phyloP scores from a whole-genome alignment of 2,797 vertebrate genomes.

The Triplophysa bombifrons region DNA sequence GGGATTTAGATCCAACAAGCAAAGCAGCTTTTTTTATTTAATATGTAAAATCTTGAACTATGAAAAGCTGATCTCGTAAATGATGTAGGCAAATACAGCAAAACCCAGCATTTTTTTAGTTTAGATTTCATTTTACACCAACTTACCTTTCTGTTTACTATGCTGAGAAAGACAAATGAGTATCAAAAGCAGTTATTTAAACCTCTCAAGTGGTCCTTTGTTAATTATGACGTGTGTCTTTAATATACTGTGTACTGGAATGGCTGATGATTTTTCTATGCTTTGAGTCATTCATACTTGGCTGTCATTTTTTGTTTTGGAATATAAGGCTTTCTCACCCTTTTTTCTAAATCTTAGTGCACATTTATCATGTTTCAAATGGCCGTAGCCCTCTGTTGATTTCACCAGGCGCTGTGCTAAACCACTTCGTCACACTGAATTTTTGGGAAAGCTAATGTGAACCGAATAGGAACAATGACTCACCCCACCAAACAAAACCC shows the following conservation, averaged over 20 bases:
- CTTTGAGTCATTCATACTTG: conserved; percentile 8
- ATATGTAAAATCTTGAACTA: conserved; percentile 64
- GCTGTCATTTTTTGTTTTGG: conserved; percentile 28
- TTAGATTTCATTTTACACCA: too few species aligned
- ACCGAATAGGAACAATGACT: conserved; percentile 20
- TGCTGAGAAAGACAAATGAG: background rate
- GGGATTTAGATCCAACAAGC: conserved; percentile 60
- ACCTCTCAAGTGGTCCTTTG: background rate
- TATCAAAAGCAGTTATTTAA: background rate
- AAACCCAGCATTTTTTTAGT: too few species aligned
- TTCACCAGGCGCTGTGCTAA: conserved; percentile 31
- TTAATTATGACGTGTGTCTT: background rate
- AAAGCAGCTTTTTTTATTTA: conserved; percentile 64
- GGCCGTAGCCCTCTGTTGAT: conserved; percentile 35
- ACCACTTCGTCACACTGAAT: conserved; percentile 43
- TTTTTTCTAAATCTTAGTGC: conserved; percentile 25
- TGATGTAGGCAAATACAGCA: conserved; percentile 38
- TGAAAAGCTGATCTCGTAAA: conserved; percentile 76
- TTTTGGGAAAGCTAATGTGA: conserved; percentile 41
- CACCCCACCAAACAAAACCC: conserved; percentile 16
- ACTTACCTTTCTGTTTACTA: conserved; percentile 5
- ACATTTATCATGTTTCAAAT: conserved; percentile 30
- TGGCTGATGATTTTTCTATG: background rate
- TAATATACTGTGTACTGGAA: background rate
- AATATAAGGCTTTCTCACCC: conserved; percentile 1